A percentile compares a stretch with the other conserved stretches of the same genome.
Conservation (phyloP, 2,797 vertebrate genomes). For the Smutsia temminckii region DNA sequence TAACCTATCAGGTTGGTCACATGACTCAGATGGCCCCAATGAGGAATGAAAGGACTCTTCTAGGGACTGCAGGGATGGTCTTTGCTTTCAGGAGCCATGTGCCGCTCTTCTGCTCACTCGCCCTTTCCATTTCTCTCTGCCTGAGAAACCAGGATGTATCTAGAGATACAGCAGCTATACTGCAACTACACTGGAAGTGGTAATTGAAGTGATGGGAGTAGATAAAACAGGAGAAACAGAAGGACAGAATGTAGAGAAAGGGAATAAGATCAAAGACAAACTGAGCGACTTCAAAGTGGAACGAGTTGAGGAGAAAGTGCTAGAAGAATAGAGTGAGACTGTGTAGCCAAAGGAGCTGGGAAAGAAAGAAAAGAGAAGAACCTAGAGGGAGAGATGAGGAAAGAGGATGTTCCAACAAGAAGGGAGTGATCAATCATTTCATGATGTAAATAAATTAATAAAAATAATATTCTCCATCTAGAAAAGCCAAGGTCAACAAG, state of each 20-base stretch:
- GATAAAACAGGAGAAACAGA: background rate
- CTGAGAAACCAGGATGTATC: background rate
- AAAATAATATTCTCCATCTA: background rate
- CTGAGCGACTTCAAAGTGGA: background rate
- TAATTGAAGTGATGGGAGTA: background rate
- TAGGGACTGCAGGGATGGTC: background rate
- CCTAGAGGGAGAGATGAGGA: background rate
- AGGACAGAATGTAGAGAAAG: background rate
- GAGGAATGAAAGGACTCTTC: background rate
- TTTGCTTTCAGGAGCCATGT: background rate
- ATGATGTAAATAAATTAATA: background rate
- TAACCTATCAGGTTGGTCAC: background rate
- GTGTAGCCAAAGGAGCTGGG: background rate
- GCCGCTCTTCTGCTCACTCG: accelerated
- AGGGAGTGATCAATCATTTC: background rate
- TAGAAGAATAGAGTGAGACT: background rate
- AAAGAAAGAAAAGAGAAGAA: background rate
- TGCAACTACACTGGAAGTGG: background rate
- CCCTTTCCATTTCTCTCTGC: background rate
- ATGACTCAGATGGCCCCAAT: background rate
- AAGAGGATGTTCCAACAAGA: background rate
- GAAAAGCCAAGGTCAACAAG: background rate
- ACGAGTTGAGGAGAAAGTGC: background rate
- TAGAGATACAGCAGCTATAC: background rate
- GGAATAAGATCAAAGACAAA: background rate